Evolutionary conservation across 2,113 vertebrate genomes (phyloP), one percentile per base, ranked within the genome.

Genomic region (Panthera uncia): DNA sequence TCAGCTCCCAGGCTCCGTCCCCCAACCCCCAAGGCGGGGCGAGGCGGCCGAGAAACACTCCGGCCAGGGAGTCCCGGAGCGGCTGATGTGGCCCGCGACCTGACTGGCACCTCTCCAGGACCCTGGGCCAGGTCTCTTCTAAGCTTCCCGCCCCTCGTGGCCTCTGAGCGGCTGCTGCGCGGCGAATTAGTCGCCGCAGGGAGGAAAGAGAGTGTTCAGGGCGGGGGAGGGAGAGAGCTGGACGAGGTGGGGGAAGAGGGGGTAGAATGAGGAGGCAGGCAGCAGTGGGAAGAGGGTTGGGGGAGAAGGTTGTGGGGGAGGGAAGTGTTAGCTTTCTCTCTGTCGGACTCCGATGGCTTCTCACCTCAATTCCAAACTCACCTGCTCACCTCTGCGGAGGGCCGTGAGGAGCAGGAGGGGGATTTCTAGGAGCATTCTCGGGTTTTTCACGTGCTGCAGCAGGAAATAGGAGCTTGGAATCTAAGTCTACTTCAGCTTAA

Each of bases 221-320:
- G 7, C 1, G 21, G 10, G 31, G 5, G 14, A 0, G 3, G 63
- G 38, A 65, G 18, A 33, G 71, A 14, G 10, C 1, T 4, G 65
- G 66, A 57, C 31, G 1, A 4, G n/a, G 6, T 5, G 9, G 9
- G 19, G 16, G 21, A 38, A 18, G 29, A 33, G 0, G 25, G 1
- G 57, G 7, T 36, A 4, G 33, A 21, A 25, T 0, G 41, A 31
- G 19, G 27, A 23, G 36, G 4, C 15, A 52, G 52, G 50, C 12
- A 0, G 61, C 19, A 2, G 12, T 0, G 4, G 21, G 36, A 21
- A 23, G 9, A 9, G n/a, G 36, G 29, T 4, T 1, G 8, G 23
- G 15, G 15, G 1, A 9, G 21, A 45, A n/a, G 89, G 5, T 31
- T 7, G 91, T 1, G 1, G 31, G 31, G 16, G 25, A 48, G 27